These are phyloP conservation scores for Apoda limacodes DNA, from an alignment of 2,888 invertebrate genomes.

Conservation along the genomic window DNA sequence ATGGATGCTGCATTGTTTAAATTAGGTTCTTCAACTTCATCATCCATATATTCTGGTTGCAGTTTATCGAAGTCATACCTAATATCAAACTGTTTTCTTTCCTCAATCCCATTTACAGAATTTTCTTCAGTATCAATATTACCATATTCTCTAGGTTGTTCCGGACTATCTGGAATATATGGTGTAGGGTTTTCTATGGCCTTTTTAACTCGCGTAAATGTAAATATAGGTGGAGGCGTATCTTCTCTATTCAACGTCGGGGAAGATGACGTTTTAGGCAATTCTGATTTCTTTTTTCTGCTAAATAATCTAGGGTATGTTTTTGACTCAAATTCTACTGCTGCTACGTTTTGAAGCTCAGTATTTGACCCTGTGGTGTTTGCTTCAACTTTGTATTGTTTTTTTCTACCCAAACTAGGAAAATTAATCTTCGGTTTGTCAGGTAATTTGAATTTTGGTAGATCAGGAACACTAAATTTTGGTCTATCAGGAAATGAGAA, in stretches of 20 bases:
- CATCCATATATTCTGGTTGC: conserved; percentile 69
- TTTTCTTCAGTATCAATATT: conserved; percentile 39
- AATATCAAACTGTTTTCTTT: conserved; percentile 44
- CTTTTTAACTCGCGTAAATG: conserved; percentile 75
- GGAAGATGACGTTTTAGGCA: conserved; percentile 65
- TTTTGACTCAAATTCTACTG: conserved; percentile 78
- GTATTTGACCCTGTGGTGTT: conserved; percentile 46
- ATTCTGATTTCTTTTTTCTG: conserved; percentile 52
- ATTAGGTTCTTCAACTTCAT: conserved; percentile 33
- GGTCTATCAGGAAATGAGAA: conserved; percentile 73
- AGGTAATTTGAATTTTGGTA: conserved; percentile 70
- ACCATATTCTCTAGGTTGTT: conserved; percentile 59
- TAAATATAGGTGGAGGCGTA: conserved; percentile 71
- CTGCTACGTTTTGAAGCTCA: conserved; percentile 56
- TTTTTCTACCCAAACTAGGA: conserved; percentile 70
- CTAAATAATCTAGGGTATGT: conserved; percentile 82
- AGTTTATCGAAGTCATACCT: conserved; percentile 69
- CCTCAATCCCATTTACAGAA: conserved; percentile 43
- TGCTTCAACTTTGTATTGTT: conserved; percentile 42
- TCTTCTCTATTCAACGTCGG: conserved; percentile 63
- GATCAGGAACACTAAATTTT: conserved; percentile 64
- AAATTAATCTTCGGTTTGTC: conserved; percentile 73
- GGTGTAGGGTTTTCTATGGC: conserved; percentile 54
- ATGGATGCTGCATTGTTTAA: conserved; percentile 34
- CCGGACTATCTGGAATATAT: conserved; percentile 51